Evolutionary conservation across 2,113 vertebrate species (phyloP), one percentile per base, ranked within the genome.

Genomic region (Pseudopipra pipra): DNA sequence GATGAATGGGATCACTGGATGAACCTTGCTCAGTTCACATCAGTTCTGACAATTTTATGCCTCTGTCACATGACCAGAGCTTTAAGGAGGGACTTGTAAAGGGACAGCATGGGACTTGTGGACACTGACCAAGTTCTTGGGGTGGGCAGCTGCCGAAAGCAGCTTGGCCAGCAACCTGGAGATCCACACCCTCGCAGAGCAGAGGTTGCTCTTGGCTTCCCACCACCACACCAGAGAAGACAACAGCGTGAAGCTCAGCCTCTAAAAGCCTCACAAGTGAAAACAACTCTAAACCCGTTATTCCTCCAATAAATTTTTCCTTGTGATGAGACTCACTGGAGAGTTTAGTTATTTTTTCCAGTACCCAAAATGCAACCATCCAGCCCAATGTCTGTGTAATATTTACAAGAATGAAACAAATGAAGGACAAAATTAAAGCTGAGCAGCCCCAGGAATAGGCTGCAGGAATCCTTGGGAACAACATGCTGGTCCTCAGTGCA

Each of bases 291-390:
- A 9, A 91, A 39, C 35, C 14, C 16, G 21, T 58, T 85, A 67
- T 71, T 63, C 46, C 37, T 70, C 72, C 63, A 73, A n/a, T 80
- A 86, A 83, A 30, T 83, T 66, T 56, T 68, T 2, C 27, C 93
- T 92, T 8, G 1, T 14, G 13, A 58, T 5, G 0, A 83, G 76
- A 77, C 83, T 49, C 89, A 80, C 67, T 90, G 68, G 86, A 92
- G 76, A 66, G 25, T 65, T 93, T 4, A 79, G 58, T 65, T 83
- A 66, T 76, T 88, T 94, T 95, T 95, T 96, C 96, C 79, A 4
- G 11, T 31, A 58, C 25, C 21, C 58, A 92, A 61, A 92, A 55
- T 12, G 1, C 86, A 80, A 82, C 67, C 1, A 1, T 59, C 72
- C 79, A 62, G 91, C 67, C 89, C 72, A 30, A 68, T 4, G 83